A percentile compares a stretch with the other conserved stretches of the same genome.
Evolutionary conservation across 2,888 invertebrate species (phyloP).

Genomic region (Caenorhabditis becei): DNA sequence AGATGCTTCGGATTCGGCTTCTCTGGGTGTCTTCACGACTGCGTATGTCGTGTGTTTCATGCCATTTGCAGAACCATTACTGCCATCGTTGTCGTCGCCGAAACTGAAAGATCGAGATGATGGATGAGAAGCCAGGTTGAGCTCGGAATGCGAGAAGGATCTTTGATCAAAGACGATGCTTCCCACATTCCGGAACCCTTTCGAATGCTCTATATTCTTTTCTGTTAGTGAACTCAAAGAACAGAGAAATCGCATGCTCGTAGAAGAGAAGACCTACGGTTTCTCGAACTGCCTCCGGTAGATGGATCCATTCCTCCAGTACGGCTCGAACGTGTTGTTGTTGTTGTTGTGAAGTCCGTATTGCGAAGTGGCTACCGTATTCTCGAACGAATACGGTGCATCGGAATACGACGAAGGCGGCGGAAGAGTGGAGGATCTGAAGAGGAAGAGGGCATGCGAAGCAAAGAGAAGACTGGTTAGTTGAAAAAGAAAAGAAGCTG

Average conservation of each 20-base stretch:
- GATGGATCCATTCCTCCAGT: conserved; percentile 80
- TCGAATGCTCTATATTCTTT: not conserved
- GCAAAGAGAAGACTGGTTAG: conserved; percentile 34
- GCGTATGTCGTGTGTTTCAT: conserved; percentile 71
- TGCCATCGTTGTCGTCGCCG: conserved; percentile 64
- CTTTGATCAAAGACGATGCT: too few relatives aligned
- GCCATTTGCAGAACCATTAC: conserved; percentile 35
- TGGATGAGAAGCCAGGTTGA: not conserved
- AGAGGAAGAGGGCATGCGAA: conserved; percentile 49
- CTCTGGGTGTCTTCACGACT: conserved; percentile 68
- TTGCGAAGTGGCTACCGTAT: conserved; percentile 50
- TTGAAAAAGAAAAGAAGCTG: conserved; percentile 12
- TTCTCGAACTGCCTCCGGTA: conserved; percentile 76
- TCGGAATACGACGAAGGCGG: conserved; percentile 39
- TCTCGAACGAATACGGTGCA: conserved; percentile 47
- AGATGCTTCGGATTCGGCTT: conserved; percentile 26
- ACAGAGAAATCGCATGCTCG: conserved; percentile 6
- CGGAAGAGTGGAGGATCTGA: conserved; percentile 52
- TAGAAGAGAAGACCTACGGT: conserved; percentile 42
- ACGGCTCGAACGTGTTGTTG: conserved; percentile 73
- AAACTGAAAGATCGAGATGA: conserved; percentile 59
- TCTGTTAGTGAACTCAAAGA: conserved; percentile 21
- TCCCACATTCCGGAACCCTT: too few relatives aligned
- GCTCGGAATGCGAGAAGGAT: not conserved
- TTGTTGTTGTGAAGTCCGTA: conserved; percentile 43